Conservation (phyloP, 2,888 invertebrate genomes). For the Heliconius ethilla region DNA sequence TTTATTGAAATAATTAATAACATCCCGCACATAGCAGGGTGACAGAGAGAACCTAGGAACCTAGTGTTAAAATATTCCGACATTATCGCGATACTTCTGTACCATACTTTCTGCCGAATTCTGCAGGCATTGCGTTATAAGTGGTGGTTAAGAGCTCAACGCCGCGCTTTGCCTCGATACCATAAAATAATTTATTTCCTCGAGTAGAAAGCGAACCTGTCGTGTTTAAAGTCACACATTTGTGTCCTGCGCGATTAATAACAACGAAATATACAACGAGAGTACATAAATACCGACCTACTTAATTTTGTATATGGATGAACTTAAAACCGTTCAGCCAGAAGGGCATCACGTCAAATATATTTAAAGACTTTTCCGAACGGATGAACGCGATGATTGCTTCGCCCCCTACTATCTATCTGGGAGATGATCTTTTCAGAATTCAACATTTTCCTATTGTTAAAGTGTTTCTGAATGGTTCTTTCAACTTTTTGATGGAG, state of each 20-base stretch:
- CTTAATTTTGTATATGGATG: constrained; percentile 3
- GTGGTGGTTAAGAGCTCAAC: background rate
- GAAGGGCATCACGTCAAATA: constrained; percentile 58
- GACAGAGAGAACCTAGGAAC: background rate
- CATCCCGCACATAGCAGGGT: background rate
- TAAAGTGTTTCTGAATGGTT: constrained; percentile 2
- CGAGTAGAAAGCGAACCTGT: background rate
- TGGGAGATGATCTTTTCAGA: constrained; percentile 12
- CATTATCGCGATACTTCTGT: background rate
- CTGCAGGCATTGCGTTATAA: background rate
- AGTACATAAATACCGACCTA: background rate
- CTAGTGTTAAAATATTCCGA: background rate
- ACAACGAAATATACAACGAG: background rate
- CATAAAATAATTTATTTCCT: background rate
- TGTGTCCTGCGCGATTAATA: too few relatives aligned
- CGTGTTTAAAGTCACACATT: too few relatives aligned
- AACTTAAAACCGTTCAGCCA: constrained; percentile 42
- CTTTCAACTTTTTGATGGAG: background rate
- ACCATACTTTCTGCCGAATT: background rate
- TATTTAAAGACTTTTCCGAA: constrained; percentile 62
- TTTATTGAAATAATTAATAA: too few relatives aligned
- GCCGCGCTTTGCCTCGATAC: background rate
- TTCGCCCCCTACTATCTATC: constrained; percentile 20
- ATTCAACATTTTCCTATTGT: constrained; percentile 13
- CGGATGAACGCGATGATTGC: constrained; percentile 64